Evolutionary conservation across 1,140 invertebrate genomes (phyloP).

Genomic region (Proctacanthus coquilletti): DNA sequence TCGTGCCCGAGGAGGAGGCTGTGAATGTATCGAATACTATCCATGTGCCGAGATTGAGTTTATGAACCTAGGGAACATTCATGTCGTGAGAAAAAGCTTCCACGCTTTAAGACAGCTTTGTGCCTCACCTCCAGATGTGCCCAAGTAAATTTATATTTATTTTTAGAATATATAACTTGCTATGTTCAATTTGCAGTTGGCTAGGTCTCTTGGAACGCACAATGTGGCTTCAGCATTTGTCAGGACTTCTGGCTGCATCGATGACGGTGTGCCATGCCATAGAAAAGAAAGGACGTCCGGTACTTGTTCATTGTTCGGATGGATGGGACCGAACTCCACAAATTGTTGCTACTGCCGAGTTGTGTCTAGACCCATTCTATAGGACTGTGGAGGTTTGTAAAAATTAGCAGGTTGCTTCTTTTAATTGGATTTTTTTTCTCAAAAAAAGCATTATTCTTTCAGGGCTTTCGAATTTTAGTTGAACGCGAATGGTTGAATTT

Average conservation of each 20-base stretch:
- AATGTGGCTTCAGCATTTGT: slow-evolving; percentile 81
- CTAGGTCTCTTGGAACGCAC: slow-evolving; percentile 71
- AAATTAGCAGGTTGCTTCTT: slow-evolving; percentile 3
- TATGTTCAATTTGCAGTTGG: slow-evolving; percentile 48
- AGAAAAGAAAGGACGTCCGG: slow-evolving; percentile 69
- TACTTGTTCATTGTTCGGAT: slow-evolving; percentile 90
- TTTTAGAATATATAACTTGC: neutral
- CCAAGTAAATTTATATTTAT: slow-evolving; percentile 42
- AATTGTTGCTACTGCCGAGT: slow-evolving; percentile 76
- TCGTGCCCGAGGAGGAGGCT: slow-evolving; percentile 86
- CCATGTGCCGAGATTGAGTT: slow-evolving; percentile 87
- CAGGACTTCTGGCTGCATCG: slow-evolving; percentile 64
- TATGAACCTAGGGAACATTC: slow-evolving; percentile 95
- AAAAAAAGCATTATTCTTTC: slow-evolving; percentile 16
- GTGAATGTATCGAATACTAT: slow-evolving; percentile 92
- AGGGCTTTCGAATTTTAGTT: slow-evolving; percentile 83
- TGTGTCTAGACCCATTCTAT: slow-evolving; percentile 89
- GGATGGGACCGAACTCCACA: slow-evolving; percentile 96
- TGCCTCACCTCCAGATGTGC: slow-evolving; percentile 54
- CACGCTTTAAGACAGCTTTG: slow-evolving; percentile 60
- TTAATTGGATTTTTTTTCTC: too few relatives aligned
- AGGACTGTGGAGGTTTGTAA: slow-evolving; percentile 64
- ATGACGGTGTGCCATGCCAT: slow-evolving; percentile 64
- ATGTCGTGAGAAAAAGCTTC: slow-evolving; percentile 79
- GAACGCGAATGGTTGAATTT: slow-evolving; percentile 94